These are phyloP conservation scores for Cynocephalus volans DNA, from an alignment of 2,113 vertebrate genomes.

Conservation along the genomic window DNA sequence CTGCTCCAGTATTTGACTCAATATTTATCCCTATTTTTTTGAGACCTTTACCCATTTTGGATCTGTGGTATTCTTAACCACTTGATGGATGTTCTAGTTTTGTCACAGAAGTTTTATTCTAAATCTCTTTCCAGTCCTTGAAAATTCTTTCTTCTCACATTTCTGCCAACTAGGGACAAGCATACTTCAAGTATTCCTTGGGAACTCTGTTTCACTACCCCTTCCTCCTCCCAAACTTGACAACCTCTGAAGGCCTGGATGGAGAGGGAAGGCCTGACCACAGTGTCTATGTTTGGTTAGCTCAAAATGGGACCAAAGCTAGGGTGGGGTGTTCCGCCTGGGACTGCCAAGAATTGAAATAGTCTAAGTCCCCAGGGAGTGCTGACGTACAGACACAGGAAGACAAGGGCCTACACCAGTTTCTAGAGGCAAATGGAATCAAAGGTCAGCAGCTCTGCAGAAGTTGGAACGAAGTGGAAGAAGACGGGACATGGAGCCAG, in stretches of 20 bases:
- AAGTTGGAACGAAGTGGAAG: neutral
- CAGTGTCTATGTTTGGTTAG: neutral
- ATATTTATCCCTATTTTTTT: conserved; percentile 3
- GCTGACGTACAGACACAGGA: conserved; percentile 17
- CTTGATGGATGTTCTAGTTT: neutral
- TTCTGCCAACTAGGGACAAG: conserved; percentile 31
- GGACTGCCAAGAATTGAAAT: conserved; percentile 35
- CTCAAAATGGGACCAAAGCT: neutral
- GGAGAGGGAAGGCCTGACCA: neutral
- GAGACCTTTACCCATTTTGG: neutral
- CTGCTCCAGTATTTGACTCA: neutral
- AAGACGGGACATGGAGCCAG: neutral
- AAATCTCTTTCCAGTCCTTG: conserved; percentile 45
- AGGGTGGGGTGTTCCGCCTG: neutral
- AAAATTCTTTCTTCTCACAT: conserved; percentile 47
- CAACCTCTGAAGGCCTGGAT: neutral
- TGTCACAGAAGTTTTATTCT: neutral
- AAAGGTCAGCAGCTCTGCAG: conserved; percentile 37
- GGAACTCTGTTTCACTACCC: neutral
- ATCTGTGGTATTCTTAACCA: neutral
- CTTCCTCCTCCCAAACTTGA: neutral
- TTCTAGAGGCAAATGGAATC: conserved; percentile 41
- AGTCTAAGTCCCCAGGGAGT: neutral
- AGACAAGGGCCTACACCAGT: neutral
- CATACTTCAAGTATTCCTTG: conserved; percentile 3